Evolutionary conservation across 2,888 invertebrate genomes (phyloP).

Genomic region (Xestia sexstrigata): DNA sequence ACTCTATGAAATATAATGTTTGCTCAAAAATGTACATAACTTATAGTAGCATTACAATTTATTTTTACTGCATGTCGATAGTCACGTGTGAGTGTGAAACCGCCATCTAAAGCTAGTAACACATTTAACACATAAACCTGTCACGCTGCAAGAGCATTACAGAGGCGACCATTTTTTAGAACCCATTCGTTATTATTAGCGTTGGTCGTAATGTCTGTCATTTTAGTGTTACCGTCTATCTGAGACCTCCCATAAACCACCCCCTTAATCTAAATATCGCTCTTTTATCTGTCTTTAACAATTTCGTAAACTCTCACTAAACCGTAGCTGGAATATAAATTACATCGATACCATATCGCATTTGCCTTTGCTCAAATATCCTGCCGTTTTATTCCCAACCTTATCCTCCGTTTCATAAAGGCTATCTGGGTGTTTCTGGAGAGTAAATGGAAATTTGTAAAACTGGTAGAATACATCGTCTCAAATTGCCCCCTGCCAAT

Average conservation of each 20-base stretch:
- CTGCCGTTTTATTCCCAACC: slow-evolving; percentile 58
- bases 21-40: slow-evolving; percentile 13
- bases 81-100: slow-evolving; percentile 35
- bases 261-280: slow-evolving; percentile 88
- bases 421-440: slow-evolving; percentile 44
- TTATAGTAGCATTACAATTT: slow-evolving; percentile 9
- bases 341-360: slow-evolving; percentile 76
- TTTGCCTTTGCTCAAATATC: slow-evolving; percentile 60
- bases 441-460: slow-evolving; percentile 69
- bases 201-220: slow-evolving; percentile 83
- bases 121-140: slow-evolving; percentile 61
- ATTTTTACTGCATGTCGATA: slow-evolving; percentile 20
- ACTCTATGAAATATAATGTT: slow-evolving; percentile 22
- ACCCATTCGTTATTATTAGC: slow-evolving; percentile 84
- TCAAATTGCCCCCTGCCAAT: slow-evolving; percentile 89
- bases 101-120: slow-evolving; percentile 37
- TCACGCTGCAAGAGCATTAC: slow-evolving; percentile 55
- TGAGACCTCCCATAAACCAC: slow-evolving; percentile 86
- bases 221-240: slow-evolving; percentile 79
- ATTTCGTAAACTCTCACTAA: slow-evolving; percentile 90
- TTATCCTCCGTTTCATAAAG: slow-evolving; percentile 65
- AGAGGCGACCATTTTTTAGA: slow-evolving; percentile 71
- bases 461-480: slow-evolving; percentile 87
- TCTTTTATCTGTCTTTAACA: slow-evolving; percentile 90
- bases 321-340: slow-evolving; percentile 89